Base-by-base conservation (phyloP, 2,888 invertebrate species). In the Melinopterus prodromus region DNA sequence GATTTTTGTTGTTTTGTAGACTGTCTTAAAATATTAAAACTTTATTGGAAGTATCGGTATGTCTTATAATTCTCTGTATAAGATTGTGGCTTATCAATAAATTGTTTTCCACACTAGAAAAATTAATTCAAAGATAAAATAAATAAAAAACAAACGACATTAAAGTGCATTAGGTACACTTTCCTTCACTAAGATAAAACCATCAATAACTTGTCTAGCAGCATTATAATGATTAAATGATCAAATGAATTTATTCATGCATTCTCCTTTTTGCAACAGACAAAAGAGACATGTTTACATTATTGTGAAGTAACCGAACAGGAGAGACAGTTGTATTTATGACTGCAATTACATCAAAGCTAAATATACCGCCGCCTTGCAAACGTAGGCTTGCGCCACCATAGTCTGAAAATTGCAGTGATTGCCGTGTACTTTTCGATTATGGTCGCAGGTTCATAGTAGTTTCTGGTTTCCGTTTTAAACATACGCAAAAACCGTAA, bases 261-360 rank as follows among this genome's bases (percentile, higher is more conserved):
- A 53, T 53, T 53, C 53, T 53, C 53, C 5, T 53, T 53, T 53
- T 53, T 53, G 53, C 53, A 53, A 53, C 53, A 7, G 53, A 53
- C 53, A 53, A 53, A 53, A 53, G 53, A 53, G 53, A 53, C 53
- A 53, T 53, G 53, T 53, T 53, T 53, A 53, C 53, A 53, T 53
- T 53, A 53, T 53, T 53, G 53, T 53, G 53, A 53, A 12, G 53
- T 53, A 53, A 53, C 53, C 53, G 12, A 53, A 1, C 53, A 53
- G 53, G 53, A 53, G 53, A 53, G 53, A 53, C 53, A 53, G 53
- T 53, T 53, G 53, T 53, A 53, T 53, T 53, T 53, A 53, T 53
- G 53, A 53, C 53, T 53, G 53, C 53, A 53, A 53, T 53, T 53
- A 53, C 53, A 53, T 53, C 53, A 53, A 53, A 53, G 53, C 53